Base-by-base conservation (phyloP, 2,797 vertebrate genomes). In the Helicolenus hilgendorfi region DNA sequence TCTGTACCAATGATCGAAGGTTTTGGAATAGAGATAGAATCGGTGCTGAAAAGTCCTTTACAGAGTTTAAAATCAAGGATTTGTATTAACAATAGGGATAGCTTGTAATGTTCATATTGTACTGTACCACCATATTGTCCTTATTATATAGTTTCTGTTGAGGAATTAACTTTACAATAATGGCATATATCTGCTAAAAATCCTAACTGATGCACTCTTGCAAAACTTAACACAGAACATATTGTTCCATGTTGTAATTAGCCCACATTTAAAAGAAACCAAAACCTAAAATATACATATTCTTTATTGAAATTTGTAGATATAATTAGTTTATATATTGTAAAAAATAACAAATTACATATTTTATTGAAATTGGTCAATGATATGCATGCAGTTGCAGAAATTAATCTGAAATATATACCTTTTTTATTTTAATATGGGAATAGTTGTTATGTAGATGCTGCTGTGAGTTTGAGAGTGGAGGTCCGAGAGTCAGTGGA, bases 301-400 rank as follows among this genome's bases (percentile, higher is more conserved):
- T 83, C 84, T 87, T 80, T 87, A 77, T 55, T 72, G 18, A 83
- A 90, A 92, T 89, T 72, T 95, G 83, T 95, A 94, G 76, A 94
- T 96, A 92, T 83, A 85, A 85, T 80, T 87, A 94, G 86, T 92
- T 82, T 89, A 89, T 95, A 92, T 95, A 95, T 92, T 95, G 89
- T 93, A 91, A 14, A 22, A 72, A 84, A 94, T 89, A 92, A 92
- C 20, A 80, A 92, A 94, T 91, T 82, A 81, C 84, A 95, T 92
- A 94, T 95, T 95, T 96, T 95, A 94, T 94, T 94, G 92, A 88
- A 93, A 94, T 94, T 92, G 93, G 92, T 88, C 75, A 89, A 89
- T 88, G 82, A 95, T 94, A 93, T 94, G 96, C 95, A 96, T 96
- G 94, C 81, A 79, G 67, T 71, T 89, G 87, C 81, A 92, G 80